A percentile compares a stretch with the other conserved stretches of the same genome.
Conservation (phyloP, 2,888 invertebrate species). For the Trissoscelio sp. region DNA sequence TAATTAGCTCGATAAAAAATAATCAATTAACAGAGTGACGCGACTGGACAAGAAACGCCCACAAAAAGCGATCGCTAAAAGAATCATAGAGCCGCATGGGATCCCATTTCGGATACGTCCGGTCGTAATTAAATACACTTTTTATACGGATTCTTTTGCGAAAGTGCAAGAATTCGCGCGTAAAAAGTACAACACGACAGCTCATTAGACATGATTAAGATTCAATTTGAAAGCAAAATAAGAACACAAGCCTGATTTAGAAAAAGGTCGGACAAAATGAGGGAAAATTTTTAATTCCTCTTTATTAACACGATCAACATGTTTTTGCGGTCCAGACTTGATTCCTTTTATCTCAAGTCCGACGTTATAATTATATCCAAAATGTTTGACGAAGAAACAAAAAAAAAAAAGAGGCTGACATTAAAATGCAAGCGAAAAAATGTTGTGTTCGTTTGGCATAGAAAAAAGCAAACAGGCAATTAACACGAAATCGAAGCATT, state of each 20-base stretch:
- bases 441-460: slow-evolving; percentile 18
- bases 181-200: slow-evolving; percentile 20
- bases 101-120: slow-evolving; percentile 24
- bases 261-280: slow-evolving; percentile 11
- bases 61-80: slow-evolving; percentile 19
- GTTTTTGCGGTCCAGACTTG: background rate
- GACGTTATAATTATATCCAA: slow-evolving; percentile 5
- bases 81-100: background rate
- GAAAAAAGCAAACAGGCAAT: slow-evolving; percentile 8
- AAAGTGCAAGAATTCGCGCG: slow-evolving; percentile 31
- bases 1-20: slow-evolving; percentile 47
- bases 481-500: slow-evolving; percentile 29
- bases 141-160: slow-evolving; percentile 27
- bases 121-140: slow-evolving; percentile 40
- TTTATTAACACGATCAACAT: slow-evolving; percentile 2
- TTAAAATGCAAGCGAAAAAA: slow-evolving; percentile 25
- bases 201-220: slow-evolving; percentile 42
- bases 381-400: slow-evolving; percentile 19
- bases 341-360: slow-evolving; percentile 1
- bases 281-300: slow-evolving; percentile 27
- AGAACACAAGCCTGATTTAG: slow-evolving; percentile 7
- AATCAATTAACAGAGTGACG: slow-evolving; percentile 38
- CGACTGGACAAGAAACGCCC: slow-evolving; percentile 4
- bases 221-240: slow-evolving; percentile 34
- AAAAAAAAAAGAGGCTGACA: no score